Evolutionary conservation across 2,888 invertebrate genomes (phyloP).

Genomic region (Callimorpha dominula): DNA sequence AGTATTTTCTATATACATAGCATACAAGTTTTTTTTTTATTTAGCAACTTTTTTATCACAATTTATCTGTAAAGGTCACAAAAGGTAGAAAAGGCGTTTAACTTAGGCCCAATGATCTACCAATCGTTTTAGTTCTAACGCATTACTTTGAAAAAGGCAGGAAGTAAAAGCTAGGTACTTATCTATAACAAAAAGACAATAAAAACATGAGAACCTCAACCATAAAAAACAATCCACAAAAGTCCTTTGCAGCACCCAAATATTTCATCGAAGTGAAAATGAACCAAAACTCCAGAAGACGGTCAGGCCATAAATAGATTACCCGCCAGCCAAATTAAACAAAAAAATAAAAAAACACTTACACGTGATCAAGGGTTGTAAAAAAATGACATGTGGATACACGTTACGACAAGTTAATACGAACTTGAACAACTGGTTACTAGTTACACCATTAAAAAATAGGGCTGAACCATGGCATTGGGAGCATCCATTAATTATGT

Average conservation of each 20-base stretch:
- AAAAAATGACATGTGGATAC: neutral
- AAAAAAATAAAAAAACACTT: neutral
- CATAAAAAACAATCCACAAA: neutral
- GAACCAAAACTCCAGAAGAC: neutral
- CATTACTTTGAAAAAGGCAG: neutral
- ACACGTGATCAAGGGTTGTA: neutral
- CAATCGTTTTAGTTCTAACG: neutral
- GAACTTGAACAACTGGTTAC: neutral
- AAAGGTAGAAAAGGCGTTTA: neutral
- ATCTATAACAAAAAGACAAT: neutral
- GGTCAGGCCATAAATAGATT: constrained; percentile 1
- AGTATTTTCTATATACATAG: too few relatives aligned
- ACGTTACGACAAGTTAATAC: constrained; percentile 1
- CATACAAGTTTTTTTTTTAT: too few relatives aligned
- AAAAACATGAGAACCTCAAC: neutral
- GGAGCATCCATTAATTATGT: too few relatives aligned
- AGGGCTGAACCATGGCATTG: neutral
- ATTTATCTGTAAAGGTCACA: too few relatives aligned
- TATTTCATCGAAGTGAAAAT: neutral
- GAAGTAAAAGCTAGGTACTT: neutral
- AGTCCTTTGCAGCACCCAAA: neutral
- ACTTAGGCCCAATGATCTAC: too few relatives aligned
- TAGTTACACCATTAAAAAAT: neutral
- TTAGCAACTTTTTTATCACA: too few relatives aligned
- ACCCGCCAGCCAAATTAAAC: neutral